A percentile compares a stretch with the other conserved stretches of the same genome.
These are phyloP conservation scores for Scylla paramamosain DNA, from an alignment of 1,140 invertebrate species.

Conservation along the genomic window DNA sequence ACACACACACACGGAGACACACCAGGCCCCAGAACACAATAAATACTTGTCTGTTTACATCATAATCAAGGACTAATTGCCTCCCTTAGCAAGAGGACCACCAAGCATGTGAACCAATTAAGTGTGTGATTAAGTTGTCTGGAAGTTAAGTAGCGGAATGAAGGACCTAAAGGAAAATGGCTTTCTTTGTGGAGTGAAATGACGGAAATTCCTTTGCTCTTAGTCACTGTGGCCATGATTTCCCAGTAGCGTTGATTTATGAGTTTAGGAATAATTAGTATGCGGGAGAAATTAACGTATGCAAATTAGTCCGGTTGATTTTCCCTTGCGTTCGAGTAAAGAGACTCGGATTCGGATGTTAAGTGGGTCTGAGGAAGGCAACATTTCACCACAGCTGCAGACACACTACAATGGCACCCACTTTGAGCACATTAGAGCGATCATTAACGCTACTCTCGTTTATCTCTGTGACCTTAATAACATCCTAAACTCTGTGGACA, in stretches of 20 bases:
- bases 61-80: background rate
- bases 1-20: no score
- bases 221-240: no score
- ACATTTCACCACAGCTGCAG: background rate
- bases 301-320: no score
- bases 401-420: background rate
- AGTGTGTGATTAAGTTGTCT: slow-evolving; percentile 13
- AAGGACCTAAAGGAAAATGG: background rate
- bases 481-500: slow-evolving; percentile 11
- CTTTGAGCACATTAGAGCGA: background rate
- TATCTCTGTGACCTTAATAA: background rate
- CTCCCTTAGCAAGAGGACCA: background rate
- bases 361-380: background rate
- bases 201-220: no score
- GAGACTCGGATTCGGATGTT: no score
- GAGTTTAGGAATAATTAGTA: no score
- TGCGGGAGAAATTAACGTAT: no score
- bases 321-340: no score
- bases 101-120: background rate
- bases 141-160: background rate
- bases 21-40: background rate
- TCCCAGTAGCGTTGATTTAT: no score
- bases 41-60: slow-evolving; percentile 1
- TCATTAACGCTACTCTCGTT: background rate
- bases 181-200: no score